Conservation (phyloP, 2,888 invertebrate genomes). For the Pristionchus maxplancki region DNA sequence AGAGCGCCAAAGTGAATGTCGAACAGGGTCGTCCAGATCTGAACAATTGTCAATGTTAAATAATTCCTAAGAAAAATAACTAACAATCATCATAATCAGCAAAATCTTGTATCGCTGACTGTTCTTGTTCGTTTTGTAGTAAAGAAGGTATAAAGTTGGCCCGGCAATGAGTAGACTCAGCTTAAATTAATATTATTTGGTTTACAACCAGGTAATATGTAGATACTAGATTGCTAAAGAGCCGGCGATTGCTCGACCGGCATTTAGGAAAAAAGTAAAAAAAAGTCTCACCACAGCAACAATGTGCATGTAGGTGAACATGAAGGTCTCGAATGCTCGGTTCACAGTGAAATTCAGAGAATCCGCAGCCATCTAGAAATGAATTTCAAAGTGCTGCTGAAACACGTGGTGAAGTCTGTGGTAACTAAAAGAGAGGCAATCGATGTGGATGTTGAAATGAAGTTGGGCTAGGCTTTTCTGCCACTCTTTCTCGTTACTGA, state of each 20-base stretch:
- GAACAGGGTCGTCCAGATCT: not conserved
- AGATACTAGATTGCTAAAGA: too few species aligned
- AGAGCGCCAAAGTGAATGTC: not conserved
- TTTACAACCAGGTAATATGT: too few species aligned
- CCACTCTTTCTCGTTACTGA: too few species aligned
- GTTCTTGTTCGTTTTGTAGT: constrained; percentile 27
- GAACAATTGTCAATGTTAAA: not conserved
- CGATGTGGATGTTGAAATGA: too few species aligned
- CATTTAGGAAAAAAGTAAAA: too few species aligned
- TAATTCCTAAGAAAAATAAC: not conserved
- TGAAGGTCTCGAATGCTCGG: not conserved
- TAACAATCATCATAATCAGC: not conserved
- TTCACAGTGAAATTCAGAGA: not conserved
- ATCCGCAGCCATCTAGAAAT: not conserved
- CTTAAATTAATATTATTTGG: not conserved
- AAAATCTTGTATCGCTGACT: constrained; percentile 28
- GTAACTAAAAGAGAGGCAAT: too few species aligned
- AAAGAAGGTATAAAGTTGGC: not conserved
- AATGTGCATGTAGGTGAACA: not conserved
- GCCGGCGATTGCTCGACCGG: too few species aligned
- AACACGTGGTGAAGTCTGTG: too few species aligned
- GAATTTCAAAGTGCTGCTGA: not conserved
- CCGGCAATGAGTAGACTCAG: not conserved
- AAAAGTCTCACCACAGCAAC: not conserved
- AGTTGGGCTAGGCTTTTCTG: too few species aligned